Evolutionary conservation across 2,888 invertebrate genomes (phyloP).

Genomic region (Liposcelis brunnea): DNA sequence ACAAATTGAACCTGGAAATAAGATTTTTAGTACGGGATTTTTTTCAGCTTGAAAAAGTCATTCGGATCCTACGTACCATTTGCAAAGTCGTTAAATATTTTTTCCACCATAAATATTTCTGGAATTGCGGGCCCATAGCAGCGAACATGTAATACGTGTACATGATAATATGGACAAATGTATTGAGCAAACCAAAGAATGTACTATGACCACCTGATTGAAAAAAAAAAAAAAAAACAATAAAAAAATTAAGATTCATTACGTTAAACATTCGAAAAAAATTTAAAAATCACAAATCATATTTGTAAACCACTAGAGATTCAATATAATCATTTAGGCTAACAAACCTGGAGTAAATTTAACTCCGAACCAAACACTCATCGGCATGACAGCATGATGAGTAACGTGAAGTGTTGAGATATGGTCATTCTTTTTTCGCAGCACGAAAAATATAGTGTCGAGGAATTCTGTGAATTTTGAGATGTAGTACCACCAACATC

Average conservation of each 20-base stretch:
- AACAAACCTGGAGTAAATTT: conserved; percentile 35
- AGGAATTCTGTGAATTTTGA: conserved; percentile 89
- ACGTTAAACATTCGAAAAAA: background rate
- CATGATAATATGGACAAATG: conserved; percentile 91
- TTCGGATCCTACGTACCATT: conserved; percentile 42
- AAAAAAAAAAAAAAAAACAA: conserved; percentile 7
- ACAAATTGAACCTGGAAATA: conserved; percentile 70
- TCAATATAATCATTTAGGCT: conserved; percentile 3
- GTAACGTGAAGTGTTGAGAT: conserved; percentile 83
- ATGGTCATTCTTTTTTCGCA: conserved; percentile 84
- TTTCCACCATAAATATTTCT: conserved; percentile 91
- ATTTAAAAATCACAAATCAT: conserved; percentile 1
- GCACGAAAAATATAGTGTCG: conserved; percentile 83
- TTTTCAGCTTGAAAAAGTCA: background rate
- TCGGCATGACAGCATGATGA: conserved; percentile 90
- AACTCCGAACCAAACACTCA: conserved; percentile 84
- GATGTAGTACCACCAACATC: conserved; percentile 89
- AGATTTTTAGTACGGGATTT: conserved; percentile 2
- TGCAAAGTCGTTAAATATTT: conserved; percentile 80
- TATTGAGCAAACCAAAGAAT: conserved; percentile 86
- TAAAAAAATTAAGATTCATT: conserved; percentile 7
- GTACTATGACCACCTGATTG: conserved; percentile 71
- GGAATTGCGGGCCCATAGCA: conserved; percentile 72
- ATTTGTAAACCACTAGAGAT: background rate
- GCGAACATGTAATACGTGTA: conserved; percentile 80